A percentile compares a stretch with the other conserved stretches of the same genome.
Conservation (phyloP, 2,888 invertebrate genomes). For the Neelides folsomi region DNA sequence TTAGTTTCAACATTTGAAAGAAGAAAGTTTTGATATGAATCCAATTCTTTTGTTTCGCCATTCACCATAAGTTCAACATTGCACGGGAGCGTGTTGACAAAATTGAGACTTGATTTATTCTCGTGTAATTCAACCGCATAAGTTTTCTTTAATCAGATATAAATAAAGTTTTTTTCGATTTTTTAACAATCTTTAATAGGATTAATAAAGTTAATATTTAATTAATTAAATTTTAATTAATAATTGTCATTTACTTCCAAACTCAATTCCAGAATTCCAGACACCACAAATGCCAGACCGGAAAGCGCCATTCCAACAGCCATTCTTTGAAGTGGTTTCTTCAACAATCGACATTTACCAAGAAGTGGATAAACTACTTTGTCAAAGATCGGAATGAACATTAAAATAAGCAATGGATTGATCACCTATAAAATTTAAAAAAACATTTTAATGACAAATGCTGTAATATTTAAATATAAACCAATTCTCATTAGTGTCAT, state of each 20-base stretch:
- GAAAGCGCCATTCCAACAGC: conserved; percentile 42
- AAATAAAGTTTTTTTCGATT: not conserved
- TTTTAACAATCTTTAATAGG: not conserved
- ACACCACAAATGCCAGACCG: conserved; percentile 41
- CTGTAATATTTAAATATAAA: too few relatives aligned
- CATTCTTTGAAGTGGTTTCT: conserved; percentile 42
- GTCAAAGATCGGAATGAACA: conserved; percentile 41
- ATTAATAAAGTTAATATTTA: not conserved
- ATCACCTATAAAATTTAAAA: conserved; percentile 33
- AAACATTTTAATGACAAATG: too few relatives aligned
- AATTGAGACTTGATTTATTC: conserved; percentile 42
- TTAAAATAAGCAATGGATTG: conserved; percentile 39
- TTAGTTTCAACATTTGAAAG: conserved; percentile 9
- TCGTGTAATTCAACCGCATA: conserved; percentile 24
- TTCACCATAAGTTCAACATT: conserved; percentile 37
- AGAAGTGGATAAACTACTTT: conserved; percentile 39
- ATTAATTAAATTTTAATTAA: not conserved
- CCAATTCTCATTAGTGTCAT: not conserved
- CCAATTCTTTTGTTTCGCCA: not conserved
- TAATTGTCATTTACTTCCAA: conserved; percentile 35
- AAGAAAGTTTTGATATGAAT: not conserved
- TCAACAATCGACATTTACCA: conserved; percentile 23
- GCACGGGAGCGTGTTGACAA: conserved; percentile 53
- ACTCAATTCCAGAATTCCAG: conserved; percentile 40
- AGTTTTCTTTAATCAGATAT: conserved; percentile 22